Percentiles rank a stretch among this genome's conserved stretches.
Conservation (phyloP, 64 coral and sea anemone species). For the Dendrophyllia cribrosa region DNA sequence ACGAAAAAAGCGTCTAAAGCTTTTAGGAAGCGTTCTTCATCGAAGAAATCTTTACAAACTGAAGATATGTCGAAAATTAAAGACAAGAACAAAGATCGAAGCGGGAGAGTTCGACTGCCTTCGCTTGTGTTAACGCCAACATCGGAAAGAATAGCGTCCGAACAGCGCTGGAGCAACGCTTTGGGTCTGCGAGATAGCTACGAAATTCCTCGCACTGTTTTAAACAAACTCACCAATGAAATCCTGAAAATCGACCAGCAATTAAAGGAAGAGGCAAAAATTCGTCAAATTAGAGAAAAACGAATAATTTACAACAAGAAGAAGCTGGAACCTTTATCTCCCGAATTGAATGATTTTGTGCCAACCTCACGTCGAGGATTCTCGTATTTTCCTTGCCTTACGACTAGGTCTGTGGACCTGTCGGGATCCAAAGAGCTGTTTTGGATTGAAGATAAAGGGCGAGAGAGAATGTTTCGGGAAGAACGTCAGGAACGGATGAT, state of each 20-base stretch:
- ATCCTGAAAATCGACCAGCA: conserved; percentile 13
- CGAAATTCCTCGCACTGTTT: conserved; percentile 10
- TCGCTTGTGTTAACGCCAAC: neutral
- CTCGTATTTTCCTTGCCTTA: conserved; percentile 13
- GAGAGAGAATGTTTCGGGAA: neutral
- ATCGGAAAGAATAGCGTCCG: neutral
- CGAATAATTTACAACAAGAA: neutral
- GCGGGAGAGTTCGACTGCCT: neutral
- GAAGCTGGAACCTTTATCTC: neutral
- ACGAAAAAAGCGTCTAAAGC: neutral
- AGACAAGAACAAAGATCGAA: neutral
- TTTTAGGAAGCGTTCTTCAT: neutral
- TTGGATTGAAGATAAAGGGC: neutral
- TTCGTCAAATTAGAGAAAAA: neutral
- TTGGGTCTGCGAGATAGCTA: conserved; percentile 16
- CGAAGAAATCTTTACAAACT: neutral
- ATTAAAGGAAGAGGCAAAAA: conserved; percentile 19
- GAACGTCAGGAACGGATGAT: neutral
- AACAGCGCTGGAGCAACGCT: neutral
- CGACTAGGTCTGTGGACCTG: neutral
- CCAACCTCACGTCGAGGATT: neutral
- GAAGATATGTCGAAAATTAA: neutral
- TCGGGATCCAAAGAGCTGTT: neutral
- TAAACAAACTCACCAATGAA: conserved; percentile 29
- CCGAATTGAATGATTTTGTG: neutral